These are phyloP conservation scores for Acanthaster planci DNA, from an alignment of 35 echinoderm and acorn worm genomes.

Conservation along the genomic window DNA sequence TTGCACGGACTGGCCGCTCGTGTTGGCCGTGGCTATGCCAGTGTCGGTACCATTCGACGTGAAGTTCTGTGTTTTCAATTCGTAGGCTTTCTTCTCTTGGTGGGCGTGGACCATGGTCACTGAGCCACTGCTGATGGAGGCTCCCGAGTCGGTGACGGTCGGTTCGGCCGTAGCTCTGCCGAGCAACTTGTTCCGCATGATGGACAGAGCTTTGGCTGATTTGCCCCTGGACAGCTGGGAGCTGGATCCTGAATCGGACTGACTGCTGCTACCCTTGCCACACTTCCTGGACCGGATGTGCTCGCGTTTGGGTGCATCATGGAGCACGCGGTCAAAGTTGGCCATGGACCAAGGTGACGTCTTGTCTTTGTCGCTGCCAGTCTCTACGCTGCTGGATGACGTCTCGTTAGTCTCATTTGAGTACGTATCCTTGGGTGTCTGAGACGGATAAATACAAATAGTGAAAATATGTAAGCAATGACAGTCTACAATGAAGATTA, in stretches of 20 bases:
- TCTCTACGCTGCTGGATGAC: neutral
- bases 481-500: too few relatives aligned
- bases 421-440: neutral
- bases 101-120: neutral
- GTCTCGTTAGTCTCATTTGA: neutral
- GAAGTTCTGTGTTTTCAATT: neutral
- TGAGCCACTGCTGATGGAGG: neutral
- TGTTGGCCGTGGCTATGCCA: neutral
- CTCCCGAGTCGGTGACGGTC: neutral
- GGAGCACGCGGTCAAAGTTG: constrained; percentile 23
- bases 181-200: neutral
- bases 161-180: neutral
- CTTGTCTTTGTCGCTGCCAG: neutral
- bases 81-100: neutral
- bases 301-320: constrained; percentile 33
- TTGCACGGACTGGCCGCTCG: neutral
- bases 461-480: too few relatives aligned
- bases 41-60: neutral
- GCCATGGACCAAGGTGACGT: constrained; percentile 26
- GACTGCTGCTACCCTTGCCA: neutral
- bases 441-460: neutral
- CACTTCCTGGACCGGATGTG: constrained; percentile 30
- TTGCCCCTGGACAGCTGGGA: neutral
- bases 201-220: neutral
- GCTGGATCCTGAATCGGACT: neutral